These are phyloP conservation scores for Drosophila malerkotliana DNA, from an alignment of 1,140 invertebrate species.

Conservation along the genomic window DNA sequence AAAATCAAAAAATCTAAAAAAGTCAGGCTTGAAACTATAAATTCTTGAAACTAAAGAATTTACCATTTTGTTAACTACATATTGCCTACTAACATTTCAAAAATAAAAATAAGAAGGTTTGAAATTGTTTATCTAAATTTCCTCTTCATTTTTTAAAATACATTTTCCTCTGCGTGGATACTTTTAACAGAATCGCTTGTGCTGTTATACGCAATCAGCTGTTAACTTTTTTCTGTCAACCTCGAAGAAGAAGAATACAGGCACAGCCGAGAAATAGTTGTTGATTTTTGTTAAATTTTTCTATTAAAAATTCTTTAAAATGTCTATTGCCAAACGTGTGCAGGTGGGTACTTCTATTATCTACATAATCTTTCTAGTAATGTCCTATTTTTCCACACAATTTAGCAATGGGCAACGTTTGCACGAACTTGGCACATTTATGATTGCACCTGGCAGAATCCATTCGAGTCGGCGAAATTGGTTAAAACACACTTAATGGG, in stretches of 20 bases:
- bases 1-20: too few species aligned
- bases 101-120: too few species aligned
- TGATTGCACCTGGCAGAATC: conserved; percentile 98
- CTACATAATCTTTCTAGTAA: not conserved
- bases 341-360: conserved; percentile 63
- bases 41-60: too few species aligned
- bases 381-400: conserved; percentile 44
- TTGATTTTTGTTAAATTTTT: conserved; percentile 24
- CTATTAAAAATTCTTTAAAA: conserved; percentile 54
- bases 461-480: conserved; percentile 90
- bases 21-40: too few species aligned
- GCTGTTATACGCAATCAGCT: not conserved
- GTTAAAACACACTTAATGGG: conserved; percentile 93
- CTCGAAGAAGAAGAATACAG: not conserved
- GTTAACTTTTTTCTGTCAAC: not conserved
- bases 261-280: not conserved
- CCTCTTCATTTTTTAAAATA: too few species aligned
- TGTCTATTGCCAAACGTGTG: conserved; percentile 83
- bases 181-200: too few species aligned
- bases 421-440: conserved; percentile 96
- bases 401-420: conserved; percentile 98
- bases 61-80: too few species aligned
- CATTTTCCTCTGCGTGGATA: too few species aligned
- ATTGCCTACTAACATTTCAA: too few species aligned
- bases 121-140: too few species aligned